Evolutionary conservation across 2,113 vertebrate species (phyloP).

Genomic region (Trogon melanurus): DNA sequence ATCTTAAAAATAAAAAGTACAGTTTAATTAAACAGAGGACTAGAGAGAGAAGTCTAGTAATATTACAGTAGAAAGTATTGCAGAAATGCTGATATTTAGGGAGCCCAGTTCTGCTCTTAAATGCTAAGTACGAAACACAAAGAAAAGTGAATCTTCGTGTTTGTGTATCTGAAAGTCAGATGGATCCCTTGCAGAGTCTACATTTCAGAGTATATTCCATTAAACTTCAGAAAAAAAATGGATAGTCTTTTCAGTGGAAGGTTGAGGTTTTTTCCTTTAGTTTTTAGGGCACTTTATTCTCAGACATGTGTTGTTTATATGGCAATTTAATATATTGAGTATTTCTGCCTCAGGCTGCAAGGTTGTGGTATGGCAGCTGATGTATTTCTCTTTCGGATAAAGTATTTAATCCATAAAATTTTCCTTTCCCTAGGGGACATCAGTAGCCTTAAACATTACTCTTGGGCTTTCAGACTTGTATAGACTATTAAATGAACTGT

Average conservation of each 20-base stretch:
- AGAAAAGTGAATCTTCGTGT: background rate
- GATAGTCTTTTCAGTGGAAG: background rate
- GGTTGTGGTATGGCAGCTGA: conserved; percentile 52
- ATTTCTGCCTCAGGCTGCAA: conserved; percentile 52
- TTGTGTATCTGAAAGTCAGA: background rate
- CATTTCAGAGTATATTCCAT: background rate
- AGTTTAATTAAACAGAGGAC: conserved; percentile 29
- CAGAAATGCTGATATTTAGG: background rate
- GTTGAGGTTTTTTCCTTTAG: background rate
- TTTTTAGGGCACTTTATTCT: conserved; percentile 22
- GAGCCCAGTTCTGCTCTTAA: background rate
- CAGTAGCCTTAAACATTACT: conserved; percentile 36
- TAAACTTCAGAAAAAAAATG: background rate
- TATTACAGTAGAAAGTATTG: background rate
- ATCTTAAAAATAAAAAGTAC: conserved; percentile 15
- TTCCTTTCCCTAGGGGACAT: conserved; percentile 22
- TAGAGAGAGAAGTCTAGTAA: background rate
- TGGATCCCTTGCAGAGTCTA: background rate
- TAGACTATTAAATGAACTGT: conserved; percentile 26
- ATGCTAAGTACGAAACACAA: background rate
- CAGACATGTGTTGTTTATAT: conserved; percentile 44
- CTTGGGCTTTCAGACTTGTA: conserved; percentile 26
- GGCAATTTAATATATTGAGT: conserved; percentile 51
- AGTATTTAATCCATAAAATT: conserved; percentile 55
- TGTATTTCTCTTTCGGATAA: conserved; percentile 53